phyloP scores from a whole-genome alignment of 1,140 invertebrate species.

The Drosophila cardini region DNA sequence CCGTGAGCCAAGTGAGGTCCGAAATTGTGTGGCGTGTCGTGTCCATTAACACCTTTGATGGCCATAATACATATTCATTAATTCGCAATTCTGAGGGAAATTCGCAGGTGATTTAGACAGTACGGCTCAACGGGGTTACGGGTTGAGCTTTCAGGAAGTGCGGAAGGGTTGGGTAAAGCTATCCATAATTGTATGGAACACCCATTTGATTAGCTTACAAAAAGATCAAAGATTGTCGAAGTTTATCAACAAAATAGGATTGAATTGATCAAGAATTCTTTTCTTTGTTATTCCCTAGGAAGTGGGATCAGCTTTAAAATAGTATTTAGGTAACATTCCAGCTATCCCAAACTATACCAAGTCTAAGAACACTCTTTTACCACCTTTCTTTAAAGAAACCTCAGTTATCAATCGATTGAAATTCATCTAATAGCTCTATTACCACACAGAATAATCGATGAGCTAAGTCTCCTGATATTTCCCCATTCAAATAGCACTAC shows the following conservation, averaged over 20 bases:
- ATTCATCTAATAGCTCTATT: too few relatives aligned
- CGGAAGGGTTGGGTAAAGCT: background rate
- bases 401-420: too few relatives aligned
- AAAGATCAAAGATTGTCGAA: constrained; percentile 7
- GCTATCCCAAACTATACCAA: too few relatives aligned
- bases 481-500: background rate
- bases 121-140: background rate
- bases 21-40: constrained; percentile 78
- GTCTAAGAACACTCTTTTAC: too few relatives aligned
- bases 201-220: constrained; percentile 22
- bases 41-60: constrained; percentile 82
- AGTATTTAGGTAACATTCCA: too few relatives aligned
- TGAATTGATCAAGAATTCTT: too few relatives aligned
- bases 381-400: too few relatives aligned
- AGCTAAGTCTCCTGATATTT: background rate
- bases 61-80: constrained; percentile 82
- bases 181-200: constrained; percentile 9
- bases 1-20: constrained; percentile 14
- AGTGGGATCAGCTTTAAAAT: too few relatives aligned
- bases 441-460: too few relatives aligned
- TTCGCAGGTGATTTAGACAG: constrained; percentile 30
- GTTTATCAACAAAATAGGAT: too few relatives aligned
- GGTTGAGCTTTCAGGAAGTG: background rate
- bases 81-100: constrained; percentile 52
- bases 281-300: too few relatives aligned